These are phyloP conservation scores for Columba guinea DNA, from an alignment of 2,797 vertebrate genomes.

Conservation along the genomic window DNA sequence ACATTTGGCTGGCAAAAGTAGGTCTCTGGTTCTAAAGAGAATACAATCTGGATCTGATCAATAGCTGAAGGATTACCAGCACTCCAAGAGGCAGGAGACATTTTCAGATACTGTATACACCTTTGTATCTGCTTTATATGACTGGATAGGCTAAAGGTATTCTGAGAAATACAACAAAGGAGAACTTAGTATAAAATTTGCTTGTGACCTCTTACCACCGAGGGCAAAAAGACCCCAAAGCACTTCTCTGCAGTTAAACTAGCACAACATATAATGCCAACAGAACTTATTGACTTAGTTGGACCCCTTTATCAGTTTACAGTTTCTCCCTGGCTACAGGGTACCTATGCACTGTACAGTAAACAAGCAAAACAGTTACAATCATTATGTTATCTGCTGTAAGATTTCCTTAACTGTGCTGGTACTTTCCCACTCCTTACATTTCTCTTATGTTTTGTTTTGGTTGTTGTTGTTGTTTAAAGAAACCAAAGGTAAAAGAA, in stretches of 20 bases:
- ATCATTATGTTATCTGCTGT: neutral
- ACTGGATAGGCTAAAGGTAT: neutral
- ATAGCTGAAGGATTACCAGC: neutral
- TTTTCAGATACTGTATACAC: neutral
- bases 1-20: neutral
- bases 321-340: neutral
- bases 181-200: neutral
- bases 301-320: neutral
- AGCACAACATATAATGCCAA: neutral
- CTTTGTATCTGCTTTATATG: neutral
- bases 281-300: neutral
- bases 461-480: neutral
- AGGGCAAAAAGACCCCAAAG: neutral
- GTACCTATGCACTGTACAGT: neutral
- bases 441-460: neutral
- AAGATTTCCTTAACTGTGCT: neutral
- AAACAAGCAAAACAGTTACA: neutral
- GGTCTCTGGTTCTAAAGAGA: neutral
- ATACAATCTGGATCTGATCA: neutral
- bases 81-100: neutral
- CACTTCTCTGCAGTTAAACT: neutral
- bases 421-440: neutral
- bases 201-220: neutral
- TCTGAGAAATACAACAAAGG: neutral
- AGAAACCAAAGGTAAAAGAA: neutral